A percentile compares a stretch with the other conserved stretches of the same genome.
phyloP scores from a whole-genome alignment of 2,113 vertebrate species.

The Phalacrocorax carbo region DNA sequence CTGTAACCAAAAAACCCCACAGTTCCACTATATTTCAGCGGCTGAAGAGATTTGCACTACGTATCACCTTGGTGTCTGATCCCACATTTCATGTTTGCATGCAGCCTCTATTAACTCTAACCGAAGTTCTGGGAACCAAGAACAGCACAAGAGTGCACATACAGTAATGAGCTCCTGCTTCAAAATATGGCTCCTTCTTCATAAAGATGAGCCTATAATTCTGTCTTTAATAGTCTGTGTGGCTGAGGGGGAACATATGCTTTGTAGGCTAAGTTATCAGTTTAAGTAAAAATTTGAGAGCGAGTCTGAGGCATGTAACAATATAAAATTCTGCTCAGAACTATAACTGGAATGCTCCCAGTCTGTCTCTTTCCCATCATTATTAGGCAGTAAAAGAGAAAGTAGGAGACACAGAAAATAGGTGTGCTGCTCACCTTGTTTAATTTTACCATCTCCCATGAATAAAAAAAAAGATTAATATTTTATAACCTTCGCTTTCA shows the following conservation, averaged over 20 bases:
- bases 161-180: not conserved
- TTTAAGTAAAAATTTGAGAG: not conserved
- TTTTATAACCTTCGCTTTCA: conserved; percentile 74
- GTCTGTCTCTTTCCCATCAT: not conserved
- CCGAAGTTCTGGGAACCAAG: not conserved
- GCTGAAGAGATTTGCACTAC: not conserved
- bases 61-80: not conserved
- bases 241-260: not conserved
- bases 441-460: conserved; percentile 62
- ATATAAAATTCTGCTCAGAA: not conserved
- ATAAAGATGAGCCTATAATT: not conserved
- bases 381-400: not conserved
- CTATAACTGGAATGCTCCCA: not conserved
- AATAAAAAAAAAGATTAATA: conserved; percentile 68
- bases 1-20: not conserved
- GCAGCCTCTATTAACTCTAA: not conserved
- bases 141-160: not conserved
- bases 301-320: not conserved
- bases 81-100: rapidly evolving
- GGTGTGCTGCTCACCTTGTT: conserved; percentile 50
- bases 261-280: not conserved
- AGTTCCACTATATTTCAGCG: not conserved
- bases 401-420: conserved; percentile 37
- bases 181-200: not conserved
- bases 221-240: not conserved